Conservation (phyloP, 2,888 invertebrate species). For the Conops quadrifasciatus region DNA sequence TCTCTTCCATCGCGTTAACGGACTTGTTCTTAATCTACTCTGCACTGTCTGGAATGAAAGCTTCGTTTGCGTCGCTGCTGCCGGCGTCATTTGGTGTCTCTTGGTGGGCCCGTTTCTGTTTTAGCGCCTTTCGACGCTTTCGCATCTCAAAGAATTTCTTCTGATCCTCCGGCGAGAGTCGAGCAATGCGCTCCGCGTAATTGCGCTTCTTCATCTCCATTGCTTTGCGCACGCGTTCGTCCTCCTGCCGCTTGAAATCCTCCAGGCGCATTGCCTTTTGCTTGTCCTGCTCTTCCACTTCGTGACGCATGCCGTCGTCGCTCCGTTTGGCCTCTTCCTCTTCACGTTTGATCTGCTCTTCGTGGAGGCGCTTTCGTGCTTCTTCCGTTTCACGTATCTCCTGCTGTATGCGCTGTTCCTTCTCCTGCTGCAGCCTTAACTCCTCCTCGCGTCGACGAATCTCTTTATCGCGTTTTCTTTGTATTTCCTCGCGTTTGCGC, state of each 20-base stretch:
- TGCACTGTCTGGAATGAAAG: conserved; percentile 33
- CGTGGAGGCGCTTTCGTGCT: conserved; percentile 48
- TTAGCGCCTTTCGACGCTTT: conserved; percentile 54
- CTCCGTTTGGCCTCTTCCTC: conserved; percentile 52
- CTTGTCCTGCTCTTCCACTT: conserved; percentile 47
- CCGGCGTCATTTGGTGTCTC: conserved; percentile 35
- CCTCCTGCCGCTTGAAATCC: conserved; percentile 48
- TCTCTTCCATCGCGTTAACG: background rate
- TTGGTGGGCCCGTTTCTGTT: conserved; percentile 44
- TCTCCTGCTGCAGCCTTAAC: conserved; percentile 51
- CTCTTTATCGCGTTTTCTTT: conserved; percentile 57
- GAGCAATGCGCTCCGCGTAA: conserved; percentile 54
- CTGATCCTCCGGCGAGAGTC: conserved; percentile 58
- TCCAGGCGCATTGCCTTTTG: conserved; percentile 46
- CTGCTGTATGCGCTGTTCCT: conserved; percentile 56
- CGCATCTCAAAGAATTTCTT: conserved; percentile 56
- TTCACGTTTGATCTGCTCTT: conserved; percentile 50
- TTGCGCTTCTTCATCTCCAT: conserved; percentile 50
- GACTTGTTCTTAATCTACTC: conserved; percentile 32
- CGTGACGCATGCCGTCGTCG: conserved; percentile 50
- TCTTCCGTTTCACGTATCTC: conserved; percentile 53
- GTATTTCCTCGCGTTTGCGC: conserved; percentile 50
- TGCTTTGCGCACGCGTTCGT: conserved; percentile 46
- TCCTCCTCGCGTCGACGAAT: conserved; percentile 53
- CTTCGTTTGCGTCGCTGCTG: conserved; percentile 38